A percentile compares a stretch with the other conserved stretches of the same genome.
Evolutionary conservation across 2,797 vertebrate species (phyloP).

Genomic region (Lycodopsis pacificus): DNA sequence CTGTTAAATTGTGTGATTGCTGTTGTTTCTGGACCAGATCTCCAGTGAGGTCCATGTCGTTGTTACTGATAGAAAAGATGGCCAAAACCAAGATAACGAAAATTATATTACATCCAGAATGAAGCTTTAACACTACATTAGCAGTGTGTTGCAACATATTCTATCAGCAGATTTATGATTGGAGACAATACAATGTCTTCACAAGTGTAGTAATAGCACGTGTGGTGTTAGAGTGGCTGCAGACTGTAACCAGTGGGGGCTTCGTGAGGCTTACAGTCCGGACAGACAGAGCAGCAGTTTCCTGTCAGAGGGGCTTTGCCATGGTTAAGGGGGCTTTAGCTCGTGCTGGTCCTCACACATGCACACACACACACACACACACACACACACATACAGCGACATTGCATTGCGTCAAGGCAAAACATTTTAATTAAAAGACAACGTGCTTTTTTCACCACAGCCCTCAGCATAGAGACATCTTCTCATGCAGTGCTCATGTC

Average conservation of each 20-base stretch:
- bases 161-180: not conserved
- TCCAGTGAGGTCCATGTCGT: too few relatives aligned
- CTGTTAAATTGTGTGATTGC: too few relatives aligned
- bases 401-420: too few relatives aligned
- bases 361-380: not conserved
- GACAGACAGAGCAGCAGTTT: conserved; percentile 61
- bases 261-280: conserved; percentile 37
- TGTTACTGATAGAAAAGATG: too few relatives aligned
- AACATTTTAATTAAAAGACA: too few relatives aligned
- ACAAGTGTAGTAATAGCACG: not conserved
- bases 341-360: conserved; percentile 6
- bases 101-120: too few relatives aligned
- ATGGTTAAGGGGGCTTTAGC: conserved; percentile 42
- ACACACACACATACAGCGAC: not conserved
- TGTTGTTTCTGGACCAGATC: too few relatives aligned
- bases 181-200: not conserved
- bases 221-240: not conserved
- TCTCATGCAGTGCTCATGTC: not conserved
- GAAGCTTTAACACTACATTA: too few relatives aligned
- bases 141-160: too few relatives aligned
- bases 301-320: conserved; percentile 50
- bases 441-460: too few relatives aligned
- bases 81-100: too few relatives aligned
- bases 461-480: too few relatives aligned
- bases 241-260: conserved; percentile 11